Evolutionary conservation across 2,113 vertebrate species (phyloP).

Genomic region (Chinchilla lanigera): DNA sequence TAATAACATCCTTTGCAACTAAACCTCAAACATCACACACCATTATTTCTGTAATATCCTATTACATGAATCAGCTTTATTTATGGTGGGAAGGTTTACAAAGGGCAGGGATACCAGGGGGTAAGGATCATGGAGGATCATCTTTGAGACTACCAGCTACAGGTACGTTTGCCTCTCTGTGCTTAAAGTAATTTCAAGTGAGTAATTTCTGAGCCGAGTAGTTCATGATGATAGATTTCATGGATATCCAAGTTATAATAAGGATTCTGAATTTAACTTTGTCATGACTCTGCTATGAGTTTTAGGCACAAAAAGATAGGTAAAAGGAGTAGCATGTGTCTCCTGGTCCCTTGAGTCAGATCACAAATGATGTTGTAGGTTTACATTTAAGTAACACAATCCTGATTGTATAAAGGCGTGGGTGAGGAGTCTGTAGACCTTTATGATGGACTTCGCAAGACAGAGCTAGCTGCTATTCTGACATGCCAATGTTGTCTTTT

Average conservation of each 20-base stretch:
- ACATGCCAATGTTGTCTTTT: neutral
- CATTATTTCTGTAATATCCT: neutral
- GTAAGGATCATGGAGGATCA: neutral
- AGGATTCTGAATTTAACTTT: neutral
- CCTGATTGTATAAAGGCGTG: neutral
- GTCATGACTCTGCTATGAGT: neutral
- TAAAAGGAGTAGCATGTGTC: neutral
- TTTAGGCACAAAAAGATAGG: neutral
- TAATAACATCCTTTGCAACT: neutral
- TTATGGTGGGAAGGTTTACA: neutral
- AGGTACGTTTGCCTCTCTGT: neutral
- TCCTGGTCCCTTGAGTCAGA: neutral
- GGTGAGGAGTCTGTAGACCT: neutral
- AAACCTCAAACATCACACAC: neutral
- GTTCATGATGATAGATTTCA: neutral
- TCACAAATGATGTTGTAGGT: neutral
- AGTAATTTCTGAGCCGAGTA: neutral
- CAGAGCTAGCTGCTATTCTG: neutral
- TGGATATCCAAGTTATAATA: neutral
- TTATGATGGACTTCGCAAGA: neutral
- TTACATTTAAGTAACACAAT: neutral
- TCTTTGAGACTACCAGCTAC: neutral
- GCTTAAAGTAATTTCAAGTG: neutral
- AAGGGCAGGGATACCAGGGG: neutral
- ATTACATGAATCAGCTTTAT: neutral